Evolutionary conservation across 2,888 invertebrate genomes (phyloP).

Genomic region (Stenoptilia bipunctidactyla): DNA sequence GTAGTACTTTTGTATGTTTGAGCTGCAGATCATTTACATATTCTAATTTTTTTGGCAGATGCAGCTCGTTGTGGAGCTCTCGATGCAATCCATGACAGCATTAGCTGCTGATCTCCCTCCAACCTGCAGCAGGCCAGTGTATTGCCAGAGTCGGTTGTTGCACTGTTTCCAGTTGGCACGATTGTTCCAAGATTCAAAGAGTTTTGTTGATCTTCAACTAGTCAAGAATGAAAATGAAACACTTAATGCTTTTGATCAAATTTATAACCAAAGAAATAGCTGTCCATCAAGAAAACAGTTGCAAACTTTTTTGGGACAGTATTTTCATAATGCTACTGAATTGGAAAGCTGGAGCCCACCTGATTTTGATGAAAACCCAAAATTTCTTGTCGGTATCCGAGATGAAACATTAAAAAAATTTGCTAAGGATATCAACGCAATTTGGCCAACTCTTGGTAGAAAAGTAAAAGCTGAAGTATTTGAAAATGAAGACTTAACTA

Average conservation of each 20-base stretch:
- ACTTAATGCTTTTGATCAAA: conserved; percentile 62
- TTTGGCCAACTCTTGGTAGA: conserved; percentile 75
- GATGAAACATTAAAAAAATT: conserved; percentile 72
- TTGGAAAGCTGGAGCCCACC: conserved; percentile 71
- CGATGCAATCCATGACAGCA: conserved; percentile 21
- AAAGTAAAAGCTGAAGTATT: conserved; percentile 71
- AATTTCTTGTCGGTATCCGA: conserved; percentile 69
- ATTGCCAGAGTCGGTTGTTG: conserved; percentile 81
- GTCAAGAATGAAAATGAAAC: conserved; percentile 69
- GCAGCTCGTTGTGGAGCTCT: conserved; percentile 26
- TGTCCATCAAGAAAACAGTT: conserved; percentile 62
- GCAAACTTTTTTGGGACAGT: conserved; percentile 61
- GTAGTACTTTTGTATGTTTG: too few relatives aligned
- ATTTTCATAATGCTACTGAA: conserved; percentile 70
- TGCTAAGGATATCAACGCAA: conserved; percentile 71
- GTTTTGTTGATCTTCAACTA: conserved; percentile 85
- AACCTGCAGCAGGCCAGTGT: conserved; percentile 73
- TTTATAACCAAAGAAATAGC: conserved; percentile 62
- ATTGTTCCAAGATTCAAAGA: conserved; percentile 82
- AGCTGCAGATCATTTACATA: too few relatives aligned
- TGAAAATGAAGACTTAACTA: conserved; percentile 69
- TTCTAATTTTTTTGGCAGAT: conserved; percentile 50
- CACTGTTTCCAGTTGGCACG: conserved; percentile 77
- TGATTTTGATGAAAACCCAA: conserved; percentile 72
- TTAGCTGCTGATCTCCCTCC: conserved; percentile 36